Evolutionary conservation across 2,113 vertebrate genomes (phyloP).

Genomic region (Pseudopipra pipra): DNA sequence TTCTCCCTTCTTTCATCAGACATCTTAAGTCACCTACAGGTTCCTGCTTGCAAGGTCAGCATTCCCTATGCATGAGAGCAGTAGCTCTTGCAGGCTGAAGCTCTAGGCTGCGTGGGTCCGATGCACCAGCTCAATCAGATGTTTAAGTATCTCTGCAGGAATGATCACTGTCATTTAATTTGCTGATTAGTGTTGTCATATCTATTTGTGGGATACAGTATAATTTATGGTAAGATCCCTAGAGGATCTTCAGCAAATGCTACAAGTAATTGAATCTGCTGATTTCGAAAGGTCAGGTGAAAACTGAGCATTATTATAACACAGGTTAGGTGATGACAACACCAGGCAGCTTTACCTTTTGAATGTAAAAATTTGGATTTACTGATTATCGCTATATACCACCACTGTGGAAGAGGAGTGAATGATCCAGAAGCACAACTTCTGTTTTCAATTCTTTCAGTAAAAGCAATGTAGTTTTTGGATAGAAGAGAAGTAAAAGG

Average conservation of each 20-base stretch:
- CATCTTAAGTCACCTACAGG: neutral
- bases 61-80: neutral
- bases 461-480: neutral
- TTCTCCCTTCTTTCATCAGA: neutral
- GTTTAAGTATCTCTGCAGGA: slow-evolving; percentile 42
- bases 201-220: slow-evolving; percentile 53
- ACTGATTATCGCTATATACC: neutral
- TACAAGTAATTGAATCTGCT: slow-evolving; percentile 50
- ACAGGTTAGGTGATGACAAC: neutral
- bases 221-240: slow-evolving; percentile 27
- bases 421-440: neutral
- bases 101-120: neutral
- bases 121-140: neutral
- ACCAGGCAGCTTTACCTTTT: neutral
- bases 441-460: neutral
- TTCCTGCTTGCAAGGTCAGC: slow-evolving; percentile 35
- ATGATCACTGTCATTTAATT: slow-evolving; percentile 41
- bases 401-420: neutral
- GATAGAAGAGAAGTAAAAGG: neutral
- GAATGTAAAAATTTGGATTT: neutral
- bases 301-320: neutral
- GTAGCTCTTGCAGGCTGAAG: neutral
- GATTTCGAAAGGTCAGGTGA: slow-evolving; percentile 57
- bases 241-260: slow-evolving; percentile 46
- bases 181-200: slow-evolving; percentile 57